Evolutionary conservation across 1,140 invertebrate species (phyloP).

Genomic region (Macrocentrus cingulum): DNA sequence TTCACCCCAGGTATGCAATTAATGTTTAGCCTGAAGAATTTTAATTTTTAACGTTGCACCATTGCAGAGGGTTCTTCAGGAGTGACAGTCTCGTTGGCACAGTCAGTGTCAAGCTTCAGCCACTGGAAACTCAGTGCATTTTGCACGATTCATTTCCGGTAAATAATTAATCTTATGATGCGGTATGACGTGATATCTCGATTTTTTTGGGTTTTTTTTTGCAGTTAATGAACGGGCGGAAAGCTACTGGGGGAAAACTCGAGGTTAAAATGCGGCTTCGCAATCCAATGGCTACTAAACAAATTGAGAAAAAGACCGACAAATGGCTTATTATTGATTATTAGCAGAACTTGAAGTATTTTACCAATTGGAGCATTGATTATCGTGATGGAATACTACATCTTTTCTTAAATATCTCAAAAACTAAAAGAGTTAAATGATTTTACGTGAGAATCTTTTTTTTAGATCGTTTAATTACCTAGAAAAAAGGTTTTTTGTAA

Average conservation of each 20-base stretch:
- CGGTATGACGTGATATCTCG: no score
- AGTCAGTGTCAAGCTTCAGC: slow-evolving; percentile 78
- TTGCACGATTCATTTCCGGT: slow-evolving; percentile 91
- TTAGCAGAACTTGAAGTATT: slow-evolving; percentile 28
- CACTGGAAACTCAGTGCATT: slow-evolving; percentile 82
- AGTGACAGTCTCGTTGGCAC: slow-evolving; percentile 86
- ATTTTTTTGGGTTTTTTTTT: slow-evolving; percentile 26
- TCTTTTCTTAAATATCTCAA: no score
- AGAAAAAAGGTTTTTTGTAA: no score
- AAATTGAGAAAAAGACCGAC: slow-evolving; percentile 86
- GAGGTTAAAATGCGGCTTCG: slow-evolving; percentile 90
- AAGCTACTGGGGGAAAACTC: slow-evolving; percentile 83
- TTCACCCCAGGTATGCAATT: slow-evolving; percentile 55
- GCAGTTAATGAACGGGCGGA: slow-evolving; percentile 89
- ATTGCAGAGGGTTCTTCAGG: slow-evolving; percentile 87
- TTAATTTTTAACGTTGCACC: slow-evolving; percentile 35
- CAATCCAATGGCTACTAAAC: slow-evolving; percentile 86
- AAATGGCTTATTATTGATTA: slow-evolving; percentile 87
- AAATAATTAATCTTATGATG: slow-evolving; percentile 25
- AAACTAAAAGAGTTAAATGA: no score
- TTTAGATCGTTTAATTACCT: no score
- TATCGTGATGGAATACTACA: no score
- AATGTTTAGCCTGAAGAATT: slow-evolving; percentile 6
- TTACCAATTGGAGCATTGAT: no score
- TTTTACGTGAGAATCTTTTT: no score